These are phyloP conservation scores for Mesopsocus fuscifrons DNA, from an alignment of 2,888 invertebrate species.

Conservation along the genomic window DNA sequence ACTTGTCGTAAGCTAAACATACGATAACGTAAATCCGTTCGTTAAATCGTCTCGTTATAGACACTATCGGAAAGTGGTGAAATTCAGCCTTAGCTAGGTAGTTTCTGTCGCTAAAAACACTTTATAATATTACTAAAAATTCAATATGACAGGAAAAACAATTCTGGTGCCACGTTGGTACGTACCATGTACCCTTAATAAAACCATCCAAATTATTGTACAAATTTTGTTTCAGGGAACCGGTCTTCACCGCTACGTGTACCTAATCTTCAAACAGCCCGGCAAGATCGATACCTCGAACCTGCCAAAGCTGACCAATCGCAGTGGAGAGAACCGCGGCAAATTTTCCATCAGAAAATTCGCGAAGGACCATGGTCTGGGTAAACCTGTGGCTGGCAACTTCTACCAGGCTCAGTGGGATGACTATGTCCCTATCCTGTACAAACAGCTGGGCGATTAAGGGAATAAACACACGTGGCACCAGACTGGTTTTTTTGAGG, in stretches of 20 bases:
- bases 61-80: too few relatives aligned
- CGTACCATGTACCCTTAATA: conserved; percentile 1
- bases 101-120: too few relatives aligned
- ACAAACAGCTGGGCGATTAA: conserved; percentile 55
- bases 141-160: not conserved
- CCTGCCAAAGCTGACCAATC: conserved; percentile 21
- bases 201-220: not conserved
- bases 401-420: conserved; percentile 77
- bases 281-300: conserved; percentile 24
- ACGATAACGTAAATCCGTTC: too few relatives aligned
- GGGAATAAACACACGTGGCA: too few relatives aligned
- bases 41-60: too few relatives aligned
- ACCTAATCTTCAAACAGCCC: conserved; percentile 53
- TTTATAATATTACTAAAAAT: not conserved
- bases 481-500: too few relatives aligned
- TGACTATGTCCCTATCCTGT: conserved; percentile 69
- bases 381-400: conserved; percentile 68
- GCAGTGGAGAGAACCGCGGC: conserved; percentile 30
- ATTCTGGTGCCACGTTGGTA: too few relatives aligned
- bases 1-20: too few relatives aligned
- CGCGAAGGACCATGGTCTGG: conserved; percentile 62
- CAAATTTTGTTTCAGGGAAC: conserved; percentile 12
- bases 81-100: too few relatives aligned
- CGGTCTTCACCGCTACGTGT: conserved; percentile 61
- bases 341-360: conserved; percentile 49